A percentile compares a stretch with the other conserved stretches of the same genome.
These are phyloP conservation scores for Lithophane ornitopus DNA, from an alignment of 2,888 invertebrate species.

Conservation along the genomic window DNA sequence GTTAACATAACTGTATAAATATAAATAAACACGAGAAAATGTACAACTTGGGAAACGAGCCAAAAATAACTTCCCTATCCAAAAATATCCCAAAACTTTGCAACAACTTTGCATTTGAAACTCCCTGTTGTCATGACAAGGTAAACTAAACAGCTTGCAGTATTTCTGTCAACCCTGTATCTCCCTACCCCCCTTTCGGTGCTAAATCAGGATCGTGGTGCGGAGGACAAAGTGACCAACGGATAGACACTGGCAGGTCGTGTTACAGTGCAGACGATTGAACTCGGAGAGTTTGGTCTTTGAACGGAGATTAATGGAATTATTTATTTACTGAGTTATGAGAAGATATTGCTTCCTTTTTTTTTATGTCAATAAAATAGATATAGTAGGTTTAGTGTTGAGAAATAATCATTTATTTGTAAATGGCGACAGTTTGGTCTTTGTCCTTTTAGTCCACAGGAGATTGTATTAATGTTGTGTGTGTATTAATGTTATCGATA, in stretches of 20 bases:
- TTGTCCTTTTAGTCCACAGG: too few relatives aligned
- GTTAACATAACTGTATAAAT: too few relatives aligned
- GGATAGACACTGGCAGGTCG: conserved; percentile 67
- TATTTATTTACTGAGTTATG: conserved; percentile 20
- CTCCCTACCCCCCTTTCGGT: conserved; percentile 30
- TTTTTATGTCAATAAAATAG: neutral
- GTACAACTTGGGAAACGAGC: neutral
- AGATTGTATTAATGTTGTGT: neutral
- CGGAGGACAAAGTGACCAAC: conserved; percentile 71
- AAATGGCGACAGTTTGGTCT: neutral
- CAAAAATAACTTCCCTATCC: neutral
- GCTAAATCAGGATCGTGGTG: conserved; percentile 72
- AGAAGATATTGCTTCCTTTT: conserved; percentile 4
- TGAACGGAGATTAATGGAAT: conserved; percentile 29
- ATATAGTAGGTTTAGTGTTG: neutral
- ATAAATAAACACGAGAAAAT: neutral
- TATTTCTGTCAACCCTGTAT: conserved; percentile 59
- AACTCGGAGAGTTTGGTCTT: conserved; percentile 30
- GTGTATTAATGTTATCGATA: neutral
- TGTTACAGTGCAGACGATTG: conserved; percentile 56
- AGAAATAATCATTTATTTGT: neutral
- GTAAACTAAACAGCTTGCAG: neutral
- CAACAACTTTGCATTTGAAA: neutral
- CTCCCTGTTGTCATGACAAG: neutral
- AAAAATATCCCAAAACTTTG: conserved; percentile 6